phyloP scores from a whole-genome alignment of 2,888 invertebrate genomes.

The Melangyna quadrimaculata region DNA sequence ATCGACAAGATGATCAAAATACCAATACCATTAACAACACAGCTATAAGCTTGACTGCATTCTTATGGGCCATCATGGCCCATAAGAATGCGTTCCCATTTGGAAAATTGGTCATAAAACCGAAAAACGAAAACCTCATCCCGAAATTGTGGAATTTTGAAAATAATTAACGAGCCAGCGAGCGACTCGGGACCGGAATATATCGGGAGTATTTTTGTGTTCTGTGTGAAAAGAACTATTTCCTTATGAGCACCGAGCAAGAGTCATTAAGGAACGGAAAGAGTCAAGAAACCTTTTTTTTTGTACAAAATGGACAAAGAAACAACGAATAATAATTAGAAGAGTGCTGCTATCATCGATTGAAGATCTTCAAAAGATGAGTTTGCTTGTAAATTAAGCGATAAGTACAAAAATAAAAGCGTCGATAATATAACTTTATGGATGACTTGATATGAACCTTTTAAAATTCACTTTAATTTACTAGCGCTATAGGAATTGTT shows the following conservation, averaged over 20 bases:
- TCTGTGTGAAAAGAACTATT: conserved; percentile 65
- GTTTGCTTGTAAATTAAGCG: conserved; percentile 50
- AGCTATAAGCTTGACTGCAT: conserved; percentile 1
- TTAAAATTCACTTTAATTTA: not conserved
- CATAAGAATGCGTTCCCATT: conserved; percentile 65
- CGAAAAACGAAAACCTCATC: conserved; percentile 56
- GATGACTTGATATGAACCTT: not conserved
- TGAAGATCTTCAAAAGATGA: conserved; percentile 64
- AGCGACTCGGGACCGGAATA: not conserved
- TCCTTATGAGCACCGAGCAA: conserved; percentile 39
- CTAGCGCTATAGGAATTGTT: not conserved
- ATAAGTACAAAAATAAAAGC: conserved; percentile 35
- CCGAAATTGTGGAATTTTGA: conserved; percentile 64
- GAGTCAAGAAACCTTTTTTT: conserved; percentile 53
- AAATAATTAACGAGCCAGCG: conserved; percentile 60
- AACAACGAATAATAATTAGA: conserved; percentile 56
- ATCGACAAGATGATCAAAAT: conserved; percentile 63
- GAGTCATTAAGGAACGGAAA: conserved; percentile 56
- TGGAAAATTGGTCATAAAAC: conserved; percentile 67
- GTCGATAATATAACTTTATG: conserved; percentile 4
- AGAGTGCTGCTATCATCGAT: conserved; percentile 61
- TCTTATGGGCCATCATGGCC: conserved; percentile 14
- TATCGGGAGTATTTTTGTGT: conserved; percentile 63
- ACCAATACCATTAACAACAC: conserved; percentile 54
- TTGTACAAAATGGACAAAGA: not conserved